Percentiles rank a stretch among this genome's conserved stretches.
phyloP scores from a whole-genome alignment of 1,140 invertebrate genomes.

The Formica exsecta region DNA sequence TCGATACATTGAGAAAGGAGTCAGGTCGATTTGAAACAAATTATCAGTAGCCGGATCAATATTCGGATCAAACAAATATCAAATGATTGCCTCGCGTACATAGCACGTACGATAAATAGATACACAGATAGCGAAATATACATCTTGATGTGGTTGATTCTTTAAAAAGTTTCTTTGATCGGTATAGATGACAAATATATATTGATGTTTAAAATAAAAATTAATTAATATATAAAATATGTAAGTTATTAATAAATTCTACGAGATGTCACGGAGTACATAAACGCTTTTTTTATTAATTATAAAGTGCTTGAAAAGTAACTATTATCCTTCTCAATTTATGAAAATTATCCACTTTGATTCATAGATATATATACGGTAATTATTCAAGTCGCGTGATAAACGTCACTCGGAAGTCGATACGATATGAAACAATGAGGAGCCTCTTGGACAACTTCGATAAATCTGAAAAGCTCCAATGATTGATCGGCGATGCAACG shows the following conservation, averaged over 20 bases:
- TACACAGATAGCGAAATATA: neutral
- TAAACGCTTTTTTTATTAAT: constrained; percentile 8
- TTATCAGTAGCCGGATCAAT: constrained; percentile 18
- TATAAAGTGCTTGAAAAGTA: neutral
- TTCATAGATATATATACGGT: neutral
- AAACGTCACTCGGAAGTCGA: neutral
- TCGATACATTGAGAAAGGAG: constrained; percentile 7
- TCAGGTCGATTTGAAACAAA: constrained; percentile 14
- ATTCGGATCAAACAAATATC: neutral
- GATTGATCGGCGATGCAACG: constrained; percentile 30
- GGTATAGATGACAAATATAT: neutral
- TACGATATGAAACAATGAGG: constrained; percentile 60
- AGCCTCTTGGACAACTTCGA: constrained; percentile 42
- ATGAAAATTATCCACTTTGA: neutral
- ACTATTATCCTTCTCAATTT: neutral
- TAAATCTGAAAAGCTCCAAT: constrained; percentile 56
- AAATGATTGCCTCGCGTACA: neutral
- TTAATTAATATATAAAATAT: neutral
- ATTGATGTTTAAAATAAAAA: constrained; percentile 6
- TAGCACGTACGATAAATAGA: constrained; percentile 35
- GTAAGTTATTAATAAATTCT: no score
- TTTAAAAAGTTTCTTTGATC: neutral
- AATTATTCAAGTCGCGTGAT: constrained; percentile 21
- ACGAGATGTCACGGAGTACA: neutral
- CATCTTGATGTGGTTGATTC: neutral